These are phyloP conservation scores for Pteruthius melanotis DNA, from an alignment of 2,113 vertebrate genomes.

Conservation along the genomic window DNA sequence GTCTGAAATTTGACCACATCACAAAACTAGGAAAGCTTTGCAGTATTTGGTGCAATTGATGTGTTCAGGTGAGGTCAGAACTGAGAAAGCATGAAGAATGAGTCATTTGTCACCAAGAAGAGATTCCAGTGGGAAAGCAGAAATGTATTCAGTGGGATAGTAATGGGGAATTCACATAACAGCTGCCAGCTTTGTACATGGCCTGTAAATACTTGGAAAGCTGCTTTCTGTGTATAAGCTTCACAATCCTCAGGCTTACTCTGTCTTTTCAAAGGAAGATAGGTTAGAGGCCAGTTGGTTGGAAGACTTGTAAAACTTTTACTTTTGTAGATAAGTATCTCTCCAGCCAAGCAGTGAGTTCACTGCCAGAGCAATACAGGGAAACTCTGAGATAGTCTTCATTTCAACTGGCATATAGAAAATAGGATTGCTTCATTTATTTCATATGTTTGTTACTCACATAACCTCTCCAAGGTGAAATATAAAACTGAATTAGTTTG, in stretches of 20 bases:
- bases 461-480: conserved; percentile 37
- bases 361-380: background rate
- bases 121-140: conserved; percentile 27
- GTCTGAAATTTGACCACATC: conserved; percentile 50
- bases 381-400: background rate
- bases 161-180: conserved; percentile 14
- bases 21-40: conserved; percentile 21
- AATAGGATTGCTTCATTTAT: background rate
- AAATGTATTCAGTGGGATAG: background rate
- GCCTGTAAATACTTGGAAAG: conserved; percentile 17
- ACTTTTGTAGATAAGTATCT: background rate
- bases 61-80: conserved; percentile 51
- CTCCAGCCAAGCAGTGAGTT: background rate
- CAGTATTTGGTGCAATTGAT: conserved; percentile 6
- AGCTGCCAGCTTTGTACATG: conserved; percentile 13
- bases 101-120: conserved; percentile 48
- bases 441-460: background rate
- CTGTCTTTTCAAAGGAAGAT: background rate
- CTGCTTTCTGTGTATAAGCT: background rate
- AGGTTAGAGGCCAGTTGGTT: background rate
- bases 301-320: background rate
- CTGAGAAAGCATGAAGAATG: conserved; percentile 2
- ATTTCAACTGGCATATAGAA: background rate
- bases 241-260: background rate
- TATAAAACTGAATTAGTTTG: conserved; percentile 3